phyloP scores from a whole-genome alignment of 2,113 vertebrate genomes.

The Haplochromis burtoni region DNA sequence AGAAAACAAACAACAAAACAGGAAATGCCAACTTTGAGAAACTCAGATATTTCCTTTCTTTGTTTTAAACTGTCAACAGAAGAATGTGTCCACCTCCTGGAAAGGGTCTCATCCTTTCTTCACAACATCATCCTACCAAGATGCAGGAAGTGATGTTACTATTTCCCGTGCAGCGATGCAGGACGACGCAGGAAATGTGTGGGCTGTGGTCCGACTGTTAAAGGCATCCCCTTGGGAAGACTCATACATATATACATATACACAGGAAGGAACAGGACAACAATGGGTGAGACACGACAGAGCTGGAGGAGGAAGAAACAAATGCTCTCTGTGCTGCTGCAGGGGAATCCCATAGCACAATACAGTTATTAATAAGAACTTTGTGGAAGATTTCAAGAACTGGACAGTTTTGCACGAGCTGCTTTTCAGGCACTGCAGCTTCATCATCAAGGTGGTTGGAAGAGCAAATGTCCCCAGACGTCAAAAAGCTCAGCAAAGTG shows the following conservation, averaged over 20 bases:
- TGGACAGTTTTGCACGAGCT: background rate
- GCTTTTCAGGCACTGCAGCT: background rate
- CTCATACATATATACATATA: background rate
- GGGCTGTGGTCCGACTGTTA: background rate
- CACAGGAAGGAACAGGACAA: slow-evolving; percentile 45
- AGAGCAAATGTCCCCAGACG: background rate
- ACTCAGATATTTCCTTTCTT: background rate
- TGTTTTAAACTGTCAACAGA: background rate
- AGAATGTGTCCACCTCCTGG: slow-evolving; percentile 15
- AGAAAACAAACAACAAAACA: background rate
- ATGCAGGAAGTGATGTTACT: slow-evolving; percentile 28
- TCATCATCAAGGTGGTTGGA: background rate
- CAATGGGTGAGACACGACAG: slow-evolving; percentile 38
- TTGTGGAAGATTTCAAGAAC: background rate
- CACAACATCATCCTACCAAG: background rate
- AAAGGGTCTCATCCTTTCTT: background rate
- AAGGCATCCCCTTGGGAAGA: background rate
- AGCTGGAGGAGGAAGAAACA: slow-evolving; percentile 29
- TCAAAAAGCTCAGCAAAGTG: background rate
- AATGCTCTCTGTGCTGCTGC: background rate
- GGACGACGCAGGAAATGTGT: slow-evolving; percentile 25
- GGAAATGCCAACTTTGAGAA: background rate
- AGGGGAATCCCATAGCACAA: background rate
- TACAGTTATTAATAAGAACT: background rate
- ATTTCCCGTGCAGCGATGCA: background rate